Base-by-base conservation (phyloP, 2,888 invertebrate species). In the Heliconius charithonia region DNA sequence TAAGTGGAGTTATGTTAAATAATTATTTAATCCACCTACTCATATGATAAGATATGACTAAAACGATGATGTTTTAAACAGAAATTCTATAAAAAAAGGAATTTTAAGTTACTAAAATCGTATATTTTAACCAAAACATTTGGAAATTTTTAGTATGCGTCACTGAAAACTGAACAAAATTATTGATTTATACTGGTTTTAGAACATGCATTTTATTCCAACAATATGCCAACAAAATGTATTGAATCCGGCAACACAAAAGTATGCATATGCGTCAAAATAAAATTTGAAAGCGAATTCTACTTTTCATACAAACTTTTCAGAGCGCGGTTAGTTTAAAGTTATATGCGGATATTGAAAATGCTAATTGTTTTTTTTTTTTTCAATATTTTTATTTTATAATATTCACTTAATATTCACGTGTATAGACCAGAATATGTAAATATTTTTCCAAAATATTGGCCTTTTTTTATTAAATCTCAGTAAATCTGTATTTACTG, bases 191-290 rank as follows among this genome's bases (percentile, higher is more conserved):
- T 9, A 67, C 51, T 6, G 37, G 25, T 25, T 62, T 62, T n/a
- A 62, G 62, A 67, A 67, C 41, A 41, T 12, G 13, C n/a, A 51
- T 51, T 51, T 51, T 51, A 19, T 9, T 19, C 51, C 9, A 51
- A 51, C 51, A 51, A 51, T 51, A 51, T 41, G 12, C 37, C 67
- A 41, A 67, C n/a, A 41, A 37, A 67, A 67, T 25, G 41, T 41
- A 67, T 41, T 67, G 67, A 37, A n/a, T 67, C 41, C n/a, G 25
- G 41, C 3, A 41, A 13, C 41, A 69, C 69, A 69, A 69, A 41
- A 69, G 69, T 69, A 69, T 6, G 41, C 13, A 69, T 25, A 69
- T 45, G 69, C 69, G 41, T 69, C 41, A 69, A 69, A 69, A 69
- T 25, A 25, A 16, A 69, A 41, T 69, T 41, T n/a, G 25, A 69